Conservation (phyloP, 1,140 invertebrate species). For the Cotesia vestalis region DNA sequence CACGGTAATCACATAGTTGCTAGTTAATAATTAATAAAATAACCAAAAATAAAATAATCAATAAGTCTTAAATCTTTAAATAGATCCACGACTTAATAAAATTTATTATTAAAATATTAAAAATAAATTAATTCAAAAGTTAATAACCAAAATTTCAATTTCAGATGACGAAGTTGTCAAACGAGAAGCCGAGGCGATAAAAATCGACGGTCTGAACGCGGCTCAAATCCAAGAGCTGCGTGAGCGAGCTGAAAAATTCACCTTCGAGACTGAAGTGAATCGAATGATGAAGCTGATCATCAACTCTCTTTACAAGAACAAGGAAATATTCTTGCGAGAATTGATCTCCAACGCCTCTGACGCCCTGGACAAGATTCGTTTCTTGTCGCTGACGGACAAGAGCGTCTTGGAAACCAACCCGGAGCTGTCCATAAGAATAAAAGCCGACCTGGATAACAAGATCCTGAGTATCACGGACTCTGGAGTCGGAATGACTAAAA, state of each 20-base stretch:
- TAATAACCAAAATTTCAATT: slow-evolving; percentile 15
- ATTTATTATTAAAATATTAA: no score
- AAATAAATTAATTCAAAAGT: no score
- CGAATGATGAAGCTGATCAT: slow-evolving; percentile 99
- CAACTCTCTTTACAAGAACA: slow-evolving; percentile 97
- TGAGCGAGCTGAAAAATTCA: slow-evolving; percentile 91
- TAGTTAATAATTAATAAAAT: no score
- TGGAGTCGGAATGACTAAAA: slow-evolving; percentile 97
- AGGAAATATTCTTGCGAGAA: slow-evolving; percentile 98
- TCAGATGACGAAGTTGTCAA: slow-evolving; percentile 80
- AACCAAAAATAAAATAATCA: no score
- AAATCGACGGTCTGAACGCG: slow-evolving; percentile 93
- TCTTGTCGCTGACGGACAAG: slow-evolving; percentile 90
- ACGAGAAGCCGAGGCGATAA: slow-evolving; percentile 96
- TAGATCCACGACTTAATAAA: not conserved
- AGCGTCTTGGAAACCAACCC: slow-evolving; percentile 78
- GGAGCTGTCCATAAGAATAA: slow-evolving; percentile 92
- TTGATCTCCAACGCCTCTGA: slow-evolving; percentile 97
- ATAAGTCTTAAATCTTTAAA: not conserved
- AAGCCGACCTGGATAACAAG: slow-evolving; percentile 95
- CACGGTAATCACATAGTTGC: no score
- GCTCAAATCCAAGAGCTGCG: slow-evolving; percentile 92
- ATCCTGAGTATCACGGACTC: slow-evolving; percentile 95
- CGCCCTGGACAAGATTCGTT: slow-evolving; percentile 93
- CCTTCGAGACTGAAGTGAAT: slow-evolving; percentile 96